Evolutionary conservation across 1,140 invertebrate species (phyloP).

Genomic region (Tetranychus urticae): DNA sequence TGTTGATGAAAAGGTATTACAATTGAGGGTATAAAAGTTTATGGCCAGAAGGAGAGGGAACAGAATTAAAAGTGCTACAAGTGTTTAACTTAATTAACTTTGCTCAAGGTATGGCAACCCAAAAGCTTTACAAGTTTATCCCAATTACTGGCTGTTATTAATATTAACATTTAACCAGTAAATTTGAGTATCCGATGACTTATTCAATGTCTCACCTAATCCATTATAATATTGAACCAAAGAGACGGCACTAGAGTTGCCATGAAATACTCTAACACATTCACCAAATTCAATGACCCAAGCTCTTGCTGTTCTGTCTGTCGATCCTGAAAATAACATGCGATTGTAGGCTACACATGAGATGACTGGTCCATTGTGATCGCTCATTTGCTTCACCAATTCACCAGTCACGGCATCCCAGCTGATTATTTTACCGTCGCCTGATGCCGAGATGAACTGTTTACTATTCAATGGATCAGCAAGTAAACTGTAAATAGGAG

Average conservation of each 20-base stretch:
- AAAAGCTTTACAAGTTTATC: too few species aligned
- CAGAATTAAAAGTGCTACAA: too few species aligned
- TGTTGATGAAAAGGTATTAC: too few species aligned
- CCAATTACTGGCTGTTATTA: too few species aligned
- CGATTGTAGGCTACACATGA: slow-evolving; percentile 27
- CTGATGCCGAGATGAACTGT: slow-evolving; percentile 26
- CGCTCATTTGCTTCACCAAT: slow-evolving; percentile 21
- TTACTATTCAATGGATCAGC: slow-evolving; percentile 20
- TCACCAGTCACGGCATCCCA: slow-evolving; percentile 26
- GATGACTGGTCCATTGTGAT: slow-evolving; percentile 27
- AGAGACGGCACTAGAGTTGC: slow-evolving; percentile 25
- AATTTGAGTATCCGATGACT: too few species aligned
- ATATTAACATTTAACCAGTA: too few species aligned
- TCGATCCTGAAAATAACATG: slow-evolving; percentile 28
- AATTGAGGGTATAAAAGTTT: too few species aligned
- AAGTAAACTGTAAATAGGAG: slow-evolving; percentile 26
- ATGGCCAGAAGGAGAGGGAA: too few species aligned
- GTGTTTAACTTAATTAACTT: too few species aligned
- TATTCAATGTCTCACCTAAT: slow-evolving; percentile 18
- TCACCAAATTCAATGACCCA: slow-evolving; percentile 33
- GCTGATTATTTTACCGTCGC: slow-evolving; percentile 23
- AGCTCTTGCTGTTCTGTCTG: slow-evolving; percentile 26
- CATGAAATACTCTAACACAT: slow-evolving; percentile 27
- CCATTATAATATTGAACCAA: slow-evolving; percentile 25
- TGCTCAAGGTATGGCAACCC: too few species aligned